phyloP scores from a whole-genome alignment of 2,113 vertebrate genomes.

The Baryphthengus martii region DNA sequence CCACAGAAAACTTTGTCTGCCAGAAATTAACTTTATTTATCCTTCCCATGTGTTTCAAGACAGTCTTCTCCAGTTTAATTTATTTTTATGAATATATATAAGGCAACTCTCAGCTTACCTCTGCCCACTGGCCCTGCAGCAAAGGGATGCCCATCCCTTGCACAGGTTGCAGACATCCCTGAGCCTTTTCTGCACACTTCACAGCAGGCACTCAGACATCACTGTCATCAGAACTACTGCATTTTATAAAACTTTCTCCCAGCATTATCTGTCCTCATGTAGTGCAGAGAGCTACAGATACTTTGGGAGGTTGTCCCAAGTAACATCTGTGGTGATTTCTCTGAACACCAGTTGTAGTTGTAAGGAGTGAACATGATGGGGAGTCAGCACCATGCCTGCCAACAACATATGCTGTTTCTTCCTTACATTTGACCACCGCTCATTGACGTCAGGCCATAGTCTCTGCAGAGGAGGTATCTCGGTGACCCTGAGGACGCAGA shows the following conservation, averaged over 20 bases:
- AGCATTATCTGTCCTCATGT: neutral
- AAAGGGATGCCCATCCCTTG: neutral
- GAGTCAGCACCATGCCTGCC: neutral
- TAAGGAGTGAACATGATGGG: accelerated
- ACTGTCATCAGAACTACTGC: neutral
- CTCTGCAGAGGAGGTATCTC: neutral
- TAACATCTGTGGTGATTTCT: neutral
- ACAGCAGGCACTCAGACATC: neutral
- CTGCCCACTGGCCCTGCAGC: neutral
- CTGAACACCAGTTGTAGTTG: neutral
- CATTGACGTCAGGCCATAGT: neutral
- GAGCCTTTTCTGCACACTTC: neutral
- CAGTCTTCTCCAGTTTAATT: neutral
- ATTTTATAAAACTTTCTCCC: neutral
- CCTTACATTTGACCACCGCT: neutral
- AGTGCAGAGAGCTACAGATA: neutral
- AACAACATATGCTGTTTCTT: neutral
- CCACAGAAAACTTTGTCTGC: neutral
- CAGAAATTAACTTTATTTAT: neutral
- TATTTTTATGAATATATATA: accelerated
- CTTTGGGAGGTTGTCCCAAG: neutral
- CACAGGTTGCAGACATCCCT: neutral
- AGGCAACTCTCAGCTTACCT: neutral
- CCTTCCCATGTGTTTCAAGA: neutral
- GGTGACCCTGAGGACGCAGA: neutral